A percentile compares a stretch with the other conserved stretches of the same genome.
Evolutionary conservation across 2,888 invertebrate genomes (phyloP).

Genomic region (Schizaphis graminum): DNA sequence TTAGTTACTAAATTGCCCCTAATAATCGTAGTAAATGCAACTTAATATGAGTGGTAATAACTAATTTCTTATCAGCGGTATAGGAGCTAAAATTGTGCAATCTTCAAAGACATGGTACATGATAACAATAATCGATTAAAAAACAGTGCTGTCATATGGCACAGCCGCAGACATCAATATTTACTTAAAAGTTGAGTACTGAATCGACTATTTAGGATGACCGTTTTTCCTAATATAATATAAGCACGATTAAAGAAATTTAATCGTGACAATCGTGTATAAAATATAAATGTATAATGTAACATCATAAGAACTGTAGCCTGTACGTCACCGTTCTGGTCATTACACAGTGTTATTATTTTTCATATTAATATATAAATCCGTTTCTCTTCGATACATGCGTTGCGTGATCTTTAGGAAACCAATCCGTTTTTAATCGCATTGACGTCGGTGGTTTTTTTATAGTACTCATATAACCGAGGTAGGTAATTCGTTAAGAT

Average conservation of each 20-base stretch:
- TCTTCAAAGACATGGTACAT: no score
- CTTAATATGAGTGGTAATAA: no score
- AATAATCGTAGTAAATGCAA: no score
- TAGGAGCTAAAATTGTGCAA: no score
- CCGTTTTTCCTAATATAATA: background rate
- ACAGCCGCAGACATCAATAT: background rate
- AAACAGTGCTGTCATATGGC: background rate
- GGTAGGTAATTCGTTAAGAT: background rate
- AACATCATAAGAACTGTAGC: background rate
- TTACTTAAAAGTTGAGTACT: background rate
- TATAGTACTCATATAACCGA: background rate
- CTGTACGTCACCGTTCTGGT: background rate
- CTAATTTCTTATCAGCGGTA: no score
- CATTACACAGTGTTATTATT: background rate
- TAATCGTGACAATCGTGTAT: no score
- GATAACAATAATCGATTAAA: background rate
- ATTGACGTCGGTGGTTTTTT: background rate
- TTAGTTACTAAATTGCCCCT: no score
- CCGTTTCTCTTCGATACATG: background rate
- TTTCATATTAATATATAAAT: background rate
- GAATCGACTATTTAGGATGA: background rate
- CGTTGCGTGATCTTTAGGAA: background rate
- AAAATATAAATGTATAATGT: no score
- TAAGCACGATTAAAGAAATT: no score
- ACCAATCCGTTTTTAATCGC: background rate